These are phyloP conservation scores for Ctenochaetus hawaiiensis DNA, from an alignment of 2,797 vertebrate species.

Conservation along the genomic window DNA sequence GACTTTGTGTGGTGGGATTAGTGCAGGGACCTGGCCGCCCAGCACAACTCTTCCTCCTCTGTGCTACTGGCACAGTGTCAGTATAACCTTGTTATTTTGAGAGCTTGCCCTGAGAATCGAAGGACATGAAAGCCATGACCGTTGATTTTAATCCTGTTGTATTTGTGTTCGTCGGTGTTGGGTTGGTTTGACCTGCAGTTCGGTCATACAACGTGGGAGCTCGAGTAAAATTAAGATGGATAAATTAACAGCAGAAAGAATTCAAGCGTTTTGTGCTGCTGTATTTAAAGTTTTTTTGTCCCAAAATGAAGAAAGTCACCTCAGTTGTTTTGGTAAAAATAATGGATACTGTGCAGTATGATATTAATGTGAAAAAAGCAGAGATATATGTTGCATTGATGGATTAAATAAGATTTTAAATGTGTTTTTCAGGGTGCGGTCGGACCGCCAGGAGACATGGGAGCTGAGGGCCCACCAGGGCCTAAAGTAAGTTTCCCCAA, in stretches of 20 bases:
- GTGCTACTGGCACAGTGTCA: constrained; percentile 68
- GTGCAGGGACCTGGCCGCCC: constrained; percentile 65
- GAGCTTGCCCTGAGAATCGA: constrained; percentile 61
- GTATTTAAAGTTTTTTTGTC: neutral
- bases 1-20: constrained; percentile 85
- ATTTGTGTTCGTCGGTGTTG: constrained; percentile 21
- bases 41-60: constrained; percentile 66
- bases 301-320: neutral
- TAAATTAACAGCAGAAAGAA: too few relatives aligned
- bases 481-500: constrained; percentile 86
- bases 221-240: too few relatives aligned
- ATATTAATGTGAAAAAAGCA: neutral
- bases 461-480: constrained; percentile 87
- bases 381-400: neutral
- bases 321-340: neutral
- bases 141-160: constrained; percentile 56
- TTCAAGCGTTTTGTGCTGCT: neutral
- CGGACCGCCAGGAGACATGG: constrained; percentile 88
- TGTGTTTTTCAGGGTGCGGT: constrained; percentile 82
- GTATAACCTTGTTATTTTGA: constrained; percentile 63
- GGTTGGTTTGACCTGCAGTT: constrained; percentile 25
- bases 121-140: constrained; percentile 57
- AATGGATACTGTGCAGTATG: neutral
- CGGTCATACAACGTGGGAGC: constrained; percentile 3
- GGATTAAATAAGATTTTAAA: neutral